phyloP scores from a whole-genome alignment of 2,113 vertebrate species.

The Cichladusa arquata region DNA sequence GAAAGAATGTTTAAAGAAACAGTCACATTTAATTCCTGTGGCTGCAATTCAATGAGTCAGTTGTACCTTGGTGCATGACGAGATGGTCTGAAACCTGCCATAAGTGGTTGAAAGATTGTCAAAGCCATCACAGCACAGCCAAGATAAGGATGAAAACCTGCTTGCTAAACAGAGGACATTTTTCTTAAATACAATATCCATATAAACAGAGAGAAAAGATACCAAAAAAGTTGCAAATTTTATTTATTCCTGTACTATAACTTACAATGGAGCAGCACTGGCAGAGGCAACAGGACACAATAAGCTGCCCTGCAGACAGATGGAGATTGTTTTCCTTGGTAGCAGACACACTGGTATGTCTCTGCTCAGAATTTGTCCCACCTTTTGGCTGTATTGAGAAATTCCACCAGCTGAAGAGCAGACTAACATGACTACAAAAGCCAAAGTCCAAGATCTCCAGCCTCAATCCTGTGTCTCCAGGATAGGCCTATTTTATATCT shows the following conservation, averaged over 20 bases:
- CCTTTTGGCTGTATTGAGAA: background rate
- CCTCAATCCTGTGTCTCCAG: background rate
- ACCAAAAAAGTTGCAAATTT: background rate
- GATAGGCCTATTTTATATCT: background rate
- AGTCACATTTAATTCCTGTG: background rate
- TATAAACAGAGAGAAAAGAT: background rate
- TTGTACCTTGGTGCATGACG: conserved; percentile 77
- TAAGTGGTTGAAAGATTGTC: conserved; percentile 77
- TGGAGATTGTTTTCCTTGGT: background rate
- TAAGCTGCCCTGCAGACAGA: background rate
- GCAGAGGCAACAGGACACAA: background rate
- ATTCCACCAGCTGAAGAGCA: background rate
- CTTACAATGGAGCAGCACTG: background rate
- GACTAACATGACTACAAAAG: background rate
- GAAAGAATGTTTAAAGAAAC: background rate
- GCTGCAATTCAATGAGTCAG: background rate
- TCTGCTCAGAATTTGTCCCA: background rate
- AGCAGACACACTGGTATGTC: background rate
- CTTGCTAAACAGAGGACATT: conserved; percentile 69
- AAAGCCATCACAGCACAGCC: conserved; percentile 80
- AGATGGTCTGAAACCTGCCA: conserved; percentile 81
- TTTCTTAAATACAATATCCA: background rate
- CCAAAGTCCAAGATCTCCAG: background rate
- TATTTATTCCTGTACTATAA: background rate
- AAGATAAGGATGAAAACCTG: conserved; percentile 84